Conservation (phyloP, 2,888 invertebrate genomes). For the Microctonus aethiopoides region DNA sequence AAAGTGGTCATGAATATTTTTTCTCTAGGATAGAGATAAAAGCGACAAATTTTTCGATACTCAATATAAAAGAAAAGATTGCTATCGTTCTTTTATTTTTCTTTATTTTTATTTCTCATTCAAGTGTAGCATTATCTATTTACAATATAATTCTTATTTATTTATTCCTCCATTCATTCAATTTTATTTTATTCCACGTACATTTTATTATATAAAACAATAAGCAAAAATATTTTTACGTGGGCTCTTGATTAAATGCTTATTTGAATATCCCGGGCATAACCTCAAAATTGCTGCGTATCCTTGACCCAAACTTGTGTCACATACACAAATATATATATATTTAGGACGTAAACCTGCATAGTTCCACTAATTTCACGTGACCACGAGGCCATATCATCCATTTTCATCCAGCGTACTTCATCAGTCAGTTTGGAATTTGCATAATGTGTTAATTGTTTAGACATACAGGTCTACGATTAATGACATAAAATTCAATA, state of each 20-base stretch:
- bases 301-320: constrained; percentile 41
- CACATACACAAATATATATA: constrained; percentile 5
- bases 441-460: constrained; percentile 22
- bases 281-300: constrained; percentile 26
- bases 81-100: background rate
- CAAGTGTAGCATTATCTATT: background rate
- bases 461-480: background rate
- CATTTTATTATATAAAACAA: background rate
- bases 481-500: background rate
- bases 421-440: background rate
- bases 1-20: constrained; percentile 22
- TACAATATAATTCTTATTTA: background rate
- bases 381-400: constrained; percentile 13
- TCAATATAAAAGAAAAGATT: background rate
- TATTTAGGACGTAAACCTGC: constrained; percentile 37
- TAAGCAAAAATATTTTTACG: background rate
- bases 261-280: constrained; percentile 27
- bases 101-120: background rate
- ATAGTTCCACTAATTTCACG: constrained; percentile 42
- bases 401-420: background rate
- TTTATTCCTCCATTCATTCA: background rate
- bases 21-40: background rate
- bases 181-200: background rate
- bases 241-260: constrained; percentile 18
- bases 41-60: background rate